Evolutionary conservation across 2,113 vertebrate genomes (phyloP).

Genomic region (Siphamia tubifer): DNA sequence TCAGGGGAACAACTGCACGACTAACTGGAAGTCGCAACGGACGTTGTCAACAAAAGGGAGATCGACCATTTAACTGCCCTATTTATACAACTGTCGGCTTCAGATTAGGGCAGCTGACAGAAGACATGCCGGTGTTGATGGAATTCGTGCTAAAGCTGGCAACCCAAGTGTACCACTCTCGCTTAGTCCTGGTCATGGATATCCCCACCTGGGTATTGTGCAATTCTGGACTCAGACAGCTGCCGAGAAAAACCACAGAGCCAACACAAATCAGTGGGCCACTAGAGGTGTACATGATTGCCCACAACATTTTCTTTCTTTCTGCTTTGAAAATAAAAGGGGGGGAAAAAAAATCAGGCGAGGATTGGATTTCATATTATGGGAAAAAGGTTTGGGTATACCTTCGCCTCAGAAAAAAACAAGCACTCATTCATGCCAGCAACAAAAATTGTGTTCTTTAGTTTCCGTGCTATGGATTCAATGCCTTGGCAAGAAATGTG

Average conservation of each 20-base stretch:
- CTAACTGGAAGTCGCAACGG: slow-evolving; percentile 20
- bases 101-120: slow-evolving; percentile 66
- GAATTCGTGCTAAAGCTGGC: slow-evolving; percentile 45
- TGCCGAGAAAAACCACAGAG: slow-evolving; percentile 11
- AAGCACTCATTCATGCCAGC: slow-evolving; percentile 15
- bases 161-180: slow-evolving; percentile 17
- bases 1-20: slow-evolving; percentile 65
- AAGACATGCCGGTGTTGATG: slow-evolving; percentile 41
- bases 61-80: slow-evolving; percentile 14
- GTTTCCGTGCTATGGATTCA: slow-evolving; percentile 28
- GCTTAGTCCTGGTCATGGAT: not conserved
- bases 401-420: slow-evolving; percentile 24
- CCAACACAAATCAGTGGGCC: slow-evolving; percentile 12
- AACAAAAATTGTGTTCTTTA: slow-evolving; percentile 25
- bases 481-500: slow-evolving; percentile 16
- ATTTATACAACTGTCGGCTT: slow-evolving; percentile 68
- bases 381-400: not conserved
- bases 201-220: slow-evolving; percentile 28
- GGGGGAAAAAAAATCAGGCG: not conserved
- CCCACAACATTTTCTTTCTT: slow-evolving; percentile 19
- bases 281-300: not conserved
- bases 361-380: slow-evolving; percentile 35
- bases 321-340: not conserved
- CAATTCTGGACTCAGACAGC: slow-evolving; percentile 28
- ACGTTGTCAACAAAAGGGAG: slow-evolving; percentile 7